phyloP scores from a whole-genome alignment of 2,888 invertebrate genomes.

The Ochlodes sylvanus region DNA sequence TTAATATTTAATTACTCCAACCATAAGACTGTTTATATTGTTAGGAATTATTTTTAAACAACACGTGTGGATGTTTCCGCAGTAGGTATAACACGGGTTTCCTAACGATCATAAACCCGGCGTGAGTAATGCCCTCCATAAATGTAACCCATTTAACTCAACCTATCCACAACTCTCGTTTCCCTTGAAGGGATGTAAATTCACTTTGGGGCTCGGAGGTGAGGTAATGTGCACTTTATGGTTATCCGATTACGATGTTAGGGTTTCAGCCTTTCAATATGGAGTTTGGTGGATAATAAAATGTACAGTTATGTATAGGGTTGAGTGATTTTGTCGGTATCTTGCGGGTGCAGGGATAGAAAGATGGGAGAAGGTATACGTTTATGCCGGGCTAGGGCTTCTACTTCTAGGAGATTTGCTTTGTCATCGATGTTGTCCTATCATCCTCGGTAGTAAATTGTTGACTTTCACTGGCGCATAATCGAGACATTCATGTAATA shows the following conservation, averaged over 20 bases:
- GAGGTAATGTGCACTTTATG: constrained; percentile 46
- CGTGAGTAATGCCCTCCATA: constrained; percentile 37
- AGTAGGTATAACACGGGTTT: neutral
- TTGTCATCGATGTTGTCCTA: too few species aligned
- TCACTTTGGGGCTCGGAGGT: constrained; percentile 39
- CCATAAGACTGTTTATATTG: too few species aligned
- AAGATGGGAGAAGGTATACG: too few species aligned
- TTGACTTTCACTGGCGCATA: too few species aligned
- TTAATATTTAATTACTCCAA: too few species aligned
- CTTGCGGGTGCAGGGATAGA: neutral
- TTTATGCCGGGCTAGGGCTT: too few species aligned
- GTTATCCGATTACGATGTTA: constrained; percentile 46
- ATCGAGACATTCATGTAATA: too few species aligned
- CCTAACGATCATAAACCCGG: constrained; percentile 13
- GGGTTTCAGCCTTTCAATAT: constrained; percentile 23
- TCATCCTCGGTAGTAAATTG: too few species aligned
- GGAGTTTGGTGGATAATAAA: neutral
- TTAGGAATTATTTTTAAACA: too few species aligned
- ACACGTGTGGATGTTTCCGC: too few species aligned
- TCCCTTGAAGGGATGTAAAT: constrained; percentile 47
- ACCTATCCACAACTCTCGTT: constrained; percentile 37
- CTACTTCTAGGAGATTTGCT: too few species aligned
- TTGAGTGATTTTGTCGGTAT: neutral
- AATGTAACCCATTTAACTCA: constrained; percentile 46
- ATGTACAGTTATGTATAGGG: neutral